phyloP scores from a whole-genome alignment of 1,140 invertebrate genomes.

The Pogonomyrmex barbatus region DNA sequence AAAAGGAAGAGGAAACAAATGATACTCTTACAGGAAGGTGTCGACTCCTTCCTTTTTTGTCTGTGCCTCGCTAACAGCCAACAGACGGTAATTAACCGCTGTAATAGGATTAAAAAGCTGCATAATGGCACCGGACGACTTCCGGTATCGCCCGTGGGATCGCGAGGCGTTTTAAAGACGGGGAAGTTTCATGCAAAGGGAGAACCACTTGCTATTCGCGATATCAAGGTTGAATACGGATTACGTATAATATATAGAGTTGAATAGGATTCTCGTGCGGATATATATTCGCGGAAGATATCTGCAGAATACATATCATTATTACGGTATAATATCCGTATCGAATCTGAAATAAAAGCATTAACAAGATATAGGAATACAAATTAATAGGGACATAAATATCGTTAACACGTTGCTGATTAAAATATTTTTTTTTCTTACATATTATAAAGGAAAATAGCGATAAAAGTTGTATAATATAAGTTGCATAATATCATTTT shows the following conservation, averaged over 20 bases:
- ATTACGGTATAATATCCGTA: slow-evolving; percentile 23
- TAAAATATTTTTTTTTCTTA: slow-evolving; percentile 25
- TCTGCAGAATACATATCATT: slow-evolving; percentile 45
- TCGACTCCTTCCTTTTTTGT: slow-evolving; percentile 30
- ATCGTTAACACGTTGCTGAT: not conserved
- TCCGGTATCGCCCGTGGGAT: slow-evolving; percentile 33
- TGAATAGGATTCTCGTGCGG: slow-evolving; percentile 31
- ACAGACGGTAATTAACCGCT: slow-evolving; percentile 51
- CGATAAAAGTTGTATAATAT: not conserved
- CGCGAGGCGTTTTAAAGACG: slow-evolving; percentile 34
- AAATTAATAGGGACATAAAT: not conserved
- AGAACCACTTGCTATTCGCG: slow-evolving; percentile 12
- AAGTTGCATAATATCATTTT: not conserved
- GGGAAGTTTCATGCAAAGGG: slow-evolving; percentile 7
- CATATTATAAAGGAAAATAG: not conserved
- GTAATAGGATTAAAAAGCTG: slow-evolving; percentile 56
- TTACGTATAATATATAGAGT: slow-evolving; percentile 14
- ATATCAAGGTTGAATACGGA: slow-evolving; percentile 45
- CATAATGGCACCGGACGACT: slow-evolving; percentile 44
- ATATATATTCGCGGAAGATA: slow-evolving; percentile 27
- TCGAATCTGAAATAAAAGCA: slow-evolving; percentile 14
- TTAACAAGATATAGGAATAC: not conserved
- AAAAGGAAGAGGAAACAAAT: slow-evolving; percentile 46
- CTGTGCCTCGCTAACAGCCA: slow-evolving; percentile 20
- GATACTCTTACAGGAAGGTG: slow-evolving; percentile 46